A percentile compares a stretch with the other conserved stretches of the same genome.
Evolutionary conservation across 2,888 invertebrate species (phyloP).

Genomic region (Encarsia formosa): DNA sequence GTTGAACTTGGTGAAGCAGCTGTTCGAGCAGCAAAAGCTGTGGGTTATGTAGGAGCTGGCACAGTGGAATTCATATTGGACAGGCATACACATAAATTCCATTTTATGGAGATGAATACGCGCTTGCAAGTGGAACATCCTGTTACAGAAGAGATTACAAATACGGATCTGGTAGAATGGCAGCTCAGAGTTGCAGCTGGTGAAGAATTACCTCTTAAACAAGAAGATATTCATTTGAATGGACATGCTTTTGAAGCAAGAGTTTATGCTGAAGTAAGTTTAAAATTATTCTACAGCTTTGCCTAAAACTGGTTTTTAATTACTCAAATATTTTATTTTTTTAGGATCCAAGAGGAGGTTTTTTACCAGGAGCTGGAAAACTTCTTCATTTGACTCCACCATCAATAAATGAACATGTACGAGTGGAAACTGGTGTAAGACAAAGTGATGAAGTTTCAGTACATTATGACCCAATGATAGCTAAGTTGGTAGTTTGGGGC

Average conservation of each 20-base stretch:
- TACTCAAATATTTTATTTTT: background rate
- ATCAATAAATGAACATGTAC: conserved; percentile 58
- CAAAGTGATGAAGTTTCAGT: conserved; percentile 95
- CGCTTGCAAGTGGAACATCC: conserved; percentile 94
- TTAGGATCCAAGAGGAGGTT: conserved; percentile 68
- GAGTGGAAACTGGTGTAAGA: conserved; percentile 85
- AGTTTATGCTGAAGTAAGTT: conserved; percentile 80
- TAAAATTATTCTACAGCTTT: background rate
- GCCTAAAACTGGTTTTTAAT: background rate
- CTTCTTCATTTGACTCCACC: conserved; percentile 76
- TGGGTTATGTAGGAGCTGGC: conserved; percentile 95
- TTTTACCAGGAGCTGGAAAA: conserved; percentile 91
- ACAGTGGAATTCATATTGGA: conserved; percentile 98
- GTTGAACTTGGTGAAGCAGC: conserved; percentile 82
- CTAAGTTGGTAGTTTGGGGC: conserved; percentile 96
- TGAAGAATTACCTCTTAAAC: conserved; percentile 74
- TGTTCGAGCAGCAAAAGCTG: conserved; percentile 89
- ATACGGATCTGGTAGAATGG: conserved; percentile 96
- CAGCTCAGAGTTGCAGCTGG: conserved; percentile 88
- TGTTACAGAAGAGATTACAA: conserved; percentile 96
- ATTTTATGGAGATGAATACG: conserved; percentile 99
- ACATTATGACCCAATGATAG: conserved; percentile 99
- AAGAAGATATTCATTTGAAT: conserved; percentile 69
- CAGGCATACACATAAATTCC: conserved; percentile 77
- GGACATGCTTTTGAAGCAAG: conserved; percentile 96